Base-by-base conservation (phyloP, 2,113 vertebrate genomes). In the Pteruthius melanotis region DNA sequence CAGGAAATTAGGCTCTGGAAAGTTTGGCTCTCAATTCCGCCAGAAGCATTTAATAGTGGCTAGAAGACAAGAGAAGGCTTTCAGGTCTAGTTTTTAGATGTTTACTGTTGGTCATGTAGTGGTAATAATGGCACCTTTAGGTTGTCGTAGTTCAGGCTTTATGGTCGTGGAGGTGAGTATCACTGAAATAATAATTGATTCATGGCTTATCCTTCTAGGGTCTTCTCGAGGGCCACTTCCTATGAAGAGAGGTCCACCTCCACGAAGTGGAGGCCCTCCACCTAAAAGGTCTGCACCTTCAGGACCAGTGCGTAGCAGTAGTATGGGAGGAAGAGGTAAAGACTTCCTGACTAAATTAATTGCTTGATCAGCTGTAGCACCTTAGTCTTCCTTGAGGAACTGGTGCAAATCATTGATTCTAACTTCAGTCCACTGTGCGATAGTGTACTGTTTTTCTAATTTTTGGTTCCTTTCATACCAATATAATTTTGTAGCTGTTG, bases 181-280 rank as follows among this genome's bases (percentile, higher is more conserved):
- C 15, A 12, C 56, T 78, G 49, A 45, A 66, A 19, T 89, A 86
- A 76, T 7, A 64, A 60, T 47, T 95, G 49, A 2, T 59, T 56
- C 7, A 4, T 50, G 47, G 28, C 50, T 94, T 97, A 35, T 52
- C 28, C 47, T 93, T 87, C 13, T 97, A 98, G 98, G 98, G 71
- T 99, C 99, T 94, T 99, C 99, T 82, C 98, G 99, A 97, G 99
- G 99, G 5, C 99, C 99, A n/a, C 99, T 99, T 83, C 98, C 99
- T 16, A 96, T 99, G 97, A 99, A 99, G 96, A 98, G 99, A 95
- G 99, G 99, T 45, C 99, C 99, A 27, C 99, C 99, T 79, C 98
- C 99, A 60, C 98, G 98, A 76, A 99, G 99, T 71, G 99, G 99
- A 83, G 99, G 99, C 20, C 99, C 99, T 61, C 99, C 99, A 68